A percentile compares a stretch with the other conserved stretches of the same genome.
Evolutionary conservation across 2,797 vertebrate species (phyloP).

Genomic region (Xyrichtys novacula): DNA sequence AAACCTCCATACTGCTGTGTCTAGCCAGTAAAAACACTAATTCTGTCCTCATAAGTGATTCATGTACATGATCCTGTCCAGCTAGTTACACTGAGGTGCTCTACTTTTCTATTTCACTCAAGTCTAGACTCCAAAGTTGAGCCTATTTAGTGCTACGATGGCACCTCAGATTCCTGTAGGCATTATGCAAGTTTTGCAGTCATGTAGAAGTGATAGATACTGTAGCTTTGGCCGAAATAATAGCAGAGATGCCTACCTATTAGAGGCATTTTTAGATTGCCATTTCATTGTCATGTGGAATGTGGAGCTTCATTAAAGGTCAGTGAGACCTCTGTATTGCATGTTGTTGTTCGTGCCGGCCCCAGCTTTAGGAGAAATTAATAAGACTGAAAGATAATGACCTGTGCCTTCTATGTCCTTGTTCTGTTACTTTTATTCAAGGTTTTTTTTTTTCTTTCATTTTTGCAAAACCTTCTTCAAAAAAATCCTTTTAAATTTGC

Average conservation of each 20-base stretch:
- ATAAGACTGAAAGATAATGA: slow-evolving; percentile 58
- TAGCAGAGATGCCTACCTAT: slow-evolving; percentile 33
- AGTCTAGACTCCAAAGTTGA: slow-evolving; percentile 25
- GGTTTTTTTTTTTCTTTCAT: slow-evolving; percentile 15
- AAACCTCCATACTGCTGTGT: slow-evolving; percentile 33
- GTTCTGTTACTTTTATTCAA: slow-evolving; percentile 33
- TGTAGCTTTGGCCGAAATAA: slow-evolving; percentile 38
- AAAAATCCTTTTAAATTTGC: slow-evolving; percentile 15
- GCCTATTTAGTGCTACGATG: slow-evolving; percentile 30
- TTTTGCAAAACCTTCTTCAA: slow-evolving; percentile 17
- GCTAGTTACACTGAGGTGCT: slow-evolving; percentile 78
- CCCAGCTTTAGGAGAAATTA: slow-evolving; percentile 47
- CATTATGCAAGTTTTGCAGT: slow-evolving; percentile 32
- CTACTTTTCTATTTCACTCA: slow-evolving; percentile 56
- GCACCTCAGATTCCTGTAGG: slow-evolving; percentile 20
- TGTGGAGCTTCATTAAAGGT: slow-evolving; percentile 56
- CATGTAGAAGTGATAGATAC: slow-evolving; percentile 27
- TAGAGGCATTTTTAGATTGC: slow-evolving; percentile 49
- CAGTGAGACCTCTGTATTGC: slow-evolving; percentile 64
- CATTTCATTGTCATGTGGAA: slow-evolving; percentile 53
- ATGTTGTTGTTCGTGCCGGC: slow-evolving; percentile 65
- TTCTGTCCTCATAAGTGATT: slow-evolving; percentile 36
- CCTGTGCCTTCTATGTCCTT: slow-evolving; percentile 75
- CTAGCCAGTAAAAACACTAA: slow-evolving; percentile 43
- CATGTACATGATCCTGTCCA: slow-evolving; percentile 52